Percentiles rank a stretch among this genome's conserved stretches.
Evolutionary conservation across 2,888 invertebrate genomes (phyloP).

Genomic region (Andrena flavipes): DNA sequence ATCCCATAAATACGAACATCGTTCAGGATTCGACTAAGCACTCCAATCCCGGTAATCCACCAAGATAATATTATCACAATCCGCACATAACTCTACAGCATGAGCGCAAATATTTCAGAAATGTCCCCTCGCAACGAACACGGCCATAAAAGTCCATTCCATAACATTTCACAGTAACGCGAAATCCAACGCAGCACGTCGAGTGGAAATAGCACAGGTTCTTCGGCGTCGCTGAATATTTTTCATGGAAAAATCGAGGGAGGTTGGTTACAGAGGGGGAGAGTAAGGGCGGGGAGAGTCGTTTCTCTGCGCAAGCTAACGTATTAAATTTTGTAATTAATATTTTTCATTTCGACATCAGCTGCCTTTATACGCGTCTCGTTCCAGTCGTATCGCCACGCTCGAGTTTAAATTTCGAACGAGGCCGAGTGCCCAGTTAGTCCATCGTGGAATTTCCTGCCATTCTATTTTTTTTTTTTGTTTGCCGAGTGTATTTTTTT

Average conservation of each 20-base stretch:
- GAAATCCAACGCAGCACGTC: too few relatives aligned
- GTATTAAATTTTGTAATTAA: conserved; percentile 29
- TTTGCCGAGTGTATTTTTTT: neutral
- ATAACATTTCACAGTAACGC: too few relatives aligned
- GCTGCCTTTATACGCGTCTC: neutral
- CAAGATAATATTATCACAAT: too few relatives aligned
- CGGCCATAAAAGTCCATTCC: too few relatives aligned
- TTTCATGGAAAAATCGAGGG: neutral
- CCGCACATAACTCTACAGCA: too few relatives aligned
- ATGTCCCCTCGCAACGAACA: too few relatives aligned
- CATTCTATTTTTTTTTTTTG: neutral
- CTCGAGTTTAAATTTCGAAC: conserved; percentile 35
- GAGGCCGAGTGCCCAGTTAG: conserved; percentile 23
- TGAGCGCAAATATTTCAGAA: too few relatives aligned
- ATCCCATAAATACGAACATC: too few relatives aligned
- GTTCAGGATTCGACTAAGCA: too few relatives aligned
- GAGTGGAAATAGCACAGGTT: too few relatives aligned
- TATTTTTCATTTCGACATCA: conserved; percentile 33
- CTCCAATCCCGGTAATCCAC: too few relatives aligned
- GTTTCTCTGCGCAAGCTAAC: neutral
- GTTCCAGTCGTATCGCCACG: conserved; percentile 7
- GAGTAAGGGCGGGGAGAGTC: neutral
- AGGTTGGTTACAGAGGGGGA: neutral
- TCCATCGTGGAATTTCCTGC: conserved; percentile 19
- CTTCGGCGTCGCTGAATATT: neutral